Evolutionary conservation across 2,888 invertebrate species (phyloP), one percentile per base, ranked within the genome.

Genomic region (Eupithecia inturbata): DNA sequence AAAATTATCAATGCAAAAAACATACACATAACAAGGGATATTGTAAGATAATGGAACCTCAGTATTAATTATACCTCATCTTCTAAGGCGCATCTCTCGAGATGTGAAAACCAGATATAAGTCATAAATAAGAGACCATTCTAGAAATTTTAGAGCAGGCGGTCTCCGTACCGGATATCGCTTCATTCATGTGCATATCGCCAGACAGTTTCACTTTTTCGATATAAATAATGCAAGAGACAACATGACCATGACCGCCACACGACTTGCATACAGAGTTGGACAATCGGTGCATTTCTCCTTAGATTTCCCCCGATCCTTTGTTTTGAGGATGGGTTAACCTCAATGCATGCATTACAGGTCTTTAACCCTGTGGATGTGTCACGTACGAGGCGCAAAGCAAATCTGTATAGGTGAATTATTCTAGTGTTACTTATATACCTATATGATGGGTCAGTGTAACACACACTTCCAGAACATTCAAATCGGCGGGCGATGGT

Each of bases 171-270:
- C 70, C 74, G 74, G 74, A 74, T 70, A 64, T 69, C 45, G 14
- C 64, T 71, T 49, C 68, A 64, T 63, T 71, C 68, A 71, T 41
- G 74, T 62, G 53, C 64, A 71, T 70, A 57, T 80, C 78, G 66
- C 67, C 16, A 73, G 82, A 81, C 81, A 88, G 88, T 93, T 93
- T 93, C 93, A 92, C 93, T 93, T 87, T 90, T 89, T 87, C 88
- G 71, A 82, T 84, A 91, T 93, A 89, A 90, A 93, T 93, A 91
- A 93, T 93, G 86, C 91, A 92, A 89, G 82, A 72, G 78, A 71
- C 81, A 81, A 72, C 78, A 77, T 78, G 82, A 79, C 82, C 82
- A 80, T 82, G 82, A 79, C 82, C 92, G 91, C 85, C 89, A 88
- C 90, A 89, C 71, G 74, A 76, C 74, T 66, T 82, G 92, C 86